Base-by-base conservation (phyloP, 1,140 invertebrate genomes). In the Tetramorium parvispinum region DNA sequence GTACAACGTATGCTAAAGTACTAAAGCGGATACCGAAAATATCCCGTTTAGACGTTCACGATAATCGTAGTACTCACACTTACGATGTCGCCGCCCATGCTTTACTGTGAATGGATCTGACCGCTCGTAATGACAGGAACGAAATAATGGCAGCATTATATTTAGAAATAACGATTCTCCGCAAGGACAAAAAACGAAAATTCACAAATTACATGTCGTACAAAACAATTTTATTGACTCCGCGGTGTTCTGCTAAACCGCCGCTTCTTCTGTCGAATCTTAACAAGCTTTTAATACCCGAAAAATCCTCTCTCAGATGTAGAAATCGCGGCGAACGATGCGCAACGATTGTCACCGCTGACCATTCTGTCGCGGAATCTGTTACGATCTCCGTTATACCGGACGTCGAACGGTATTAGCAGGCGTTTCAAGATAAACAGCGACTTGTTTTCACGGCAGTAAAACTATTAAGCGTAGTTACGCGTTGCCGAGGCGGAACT, bases 381-480 rank as follows among this genome's bases (percentile, higher is more conserved):
- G 63, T 70, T 40, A 81, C 10, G 46, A 57, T 27, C 21, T 81
- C 63, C 63, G 65, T 59, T 81, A 55, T 32, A 46, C 21, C 37
- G 78, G 49, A 55, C 49, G 16, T 27, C 63, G 49, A 59, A 81
- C 77, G 77, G 63, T 81, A 81, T 70, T 49, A 27, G 32, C 16
- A 81, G 21, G 37, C 51, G 37, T 55, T 81, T 70, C 46, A 43
- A 70, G 63, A 70, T 81, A 81, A 81, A 81, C n/a, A 40, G 59
- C n/a, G 49, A 37, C 49, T 70, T 32, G 65, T 70, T 81, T 81
- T 49, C 61, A 81, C 18, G 65, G 65, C 40, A 55, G 66, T 70
- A 81, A 81, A 81, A 81, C 51, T 70, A 70, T 81, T 65, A 70
- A 70, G 16, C 63, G 49, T 68, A 70, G 32, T 79, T 65, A 51